phyloP scores from a whole-genome alignment of 1,140 invertebrate species.

The Vanessa atalanta region DNA sequence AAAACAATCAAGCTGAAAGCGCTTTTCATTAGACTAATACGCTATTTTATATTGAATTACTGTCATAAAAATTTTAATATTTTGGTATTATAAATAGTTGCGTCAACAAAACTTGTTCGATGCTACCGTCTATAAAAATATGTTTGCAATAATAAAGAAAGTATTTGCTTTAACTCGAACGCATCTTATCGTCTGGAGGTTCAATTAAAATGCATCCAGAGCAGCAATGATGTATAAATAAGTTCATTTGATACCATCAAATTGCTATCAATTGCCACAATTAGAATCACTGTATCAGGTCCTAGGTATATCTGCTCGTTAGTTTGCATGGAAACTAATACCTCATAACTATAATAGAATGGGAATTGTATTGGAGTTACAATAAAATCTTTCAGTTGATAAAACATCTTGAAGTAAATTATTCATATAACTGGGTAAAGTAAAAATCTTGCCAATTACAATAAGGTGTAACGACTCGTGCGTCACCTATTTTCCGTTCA shows the following conservation, averaged over 20 bases:
- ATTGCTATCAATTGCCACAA: conserved; percentile 36
- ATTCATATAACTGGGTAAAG: too few species aligned
- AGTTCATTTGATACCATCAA: conserved; percentile 21
- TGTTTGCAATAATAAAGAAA: neutral
- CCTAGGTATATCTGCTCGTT: conserved; percentile 7
- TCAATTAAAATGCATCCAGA: conserved; percentile 31
- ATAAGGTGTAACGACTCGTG: too few species aligned
- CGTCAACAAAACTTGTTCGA: too few species aligned
- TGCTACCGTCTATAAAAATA: neutral
- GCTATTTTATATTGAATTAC: too few species aligned
- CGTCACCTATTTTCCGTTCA: too few species aligned
- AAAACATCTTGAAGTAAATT: neutral
- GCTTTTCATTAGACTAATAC: too few species aligned
- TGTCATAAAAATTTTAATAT: too few species aligned
- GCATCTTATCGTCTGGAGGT: neutral
- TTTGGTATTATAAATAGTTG: too few species aligned
- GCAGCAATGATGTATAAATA: conserved; percentile 26
- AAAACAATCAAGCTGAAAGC: too few species aligned
- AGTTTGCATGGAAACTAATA: conserved; percentile 23
- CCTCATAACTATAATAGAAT: neutral
- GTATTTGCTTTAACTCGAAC: neutral
- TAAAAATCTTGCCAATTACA: too few species aligned
- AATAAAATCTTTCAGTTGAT: neutral
- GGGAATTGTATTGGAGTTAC: neutral
- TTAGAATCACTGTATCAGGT: conserved; percentile 31